Evolutionary conservation across 2,797 vertebrate species (phyloP).

Genomic region (Discoglossus pictus): DNA sequence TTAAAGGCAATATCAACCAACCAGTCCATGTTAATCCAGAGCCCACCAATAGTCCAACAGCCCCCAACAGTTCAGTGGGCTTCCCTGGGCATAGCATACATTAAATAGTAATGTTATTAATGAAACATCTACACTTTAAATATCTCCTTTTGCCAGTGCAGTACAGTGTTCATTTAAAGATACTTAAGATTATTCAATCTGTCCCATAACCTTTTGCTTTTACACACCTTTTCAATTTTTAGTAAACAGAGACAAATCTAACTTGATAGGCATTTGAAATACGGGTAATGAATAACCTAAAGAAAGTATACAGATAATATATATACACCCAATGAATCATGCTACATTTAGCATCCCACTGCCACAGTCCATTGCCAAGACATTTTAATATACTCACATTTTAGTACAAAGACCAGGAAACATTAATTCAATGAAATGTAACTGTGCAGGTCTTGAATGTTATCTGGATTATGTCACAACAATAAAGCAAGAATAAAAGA

Average conservation of each 20-base stretch:
- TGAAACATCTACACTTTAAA: too few relatives aligned
- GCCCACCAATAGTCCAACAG: too few relatives aligned
- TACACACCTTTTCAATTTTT: conserved; percentile 7
- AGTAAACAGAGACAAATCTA: conserved; percentile 17
- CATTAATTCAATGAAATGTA: conserved; percentile 51
- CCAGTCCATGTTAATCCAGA: too few relatives aligned
- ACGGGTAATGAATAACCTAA: conserved; percentile 43
- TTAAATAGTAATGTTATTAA: too few relatives aligned
- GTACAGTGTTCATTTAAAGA: too few relatives aligned
- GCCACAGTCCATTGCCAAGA: conserved; percentile 42
- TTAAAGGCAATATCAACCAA: too few relatives aligned
- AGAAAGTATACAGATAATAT: conserved; percentile 48
- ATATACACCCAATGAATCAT: conserved; percentile 47
- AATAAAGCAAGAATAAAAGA: conserved; percentile 48
- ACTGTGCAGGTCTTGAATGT: conserved; percentile 49
- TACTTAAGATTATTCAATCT: too few relatives aligned
- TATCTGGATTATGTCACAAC: conserved; percentile 52
- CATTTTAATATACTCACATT: conserved; percentile 47
- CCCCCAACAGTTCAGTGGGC: too few relatives aligned
- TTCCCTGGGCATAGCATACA: too few relatives aligned
- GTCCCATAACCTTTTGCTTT: conserved; percentile 14
- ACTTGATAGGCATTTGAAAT: conserved; percentile 33
- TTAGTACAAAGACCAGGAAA: conserved; percentile 44
- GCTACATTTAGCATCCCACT: conserved; percentile 22
- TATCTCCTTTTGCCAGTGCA: too few relatives aligned